phyloP scores from a whole-genome alignment of 2,797 vertebrate genomes.

The Notamacropus eugenii region DNA sequence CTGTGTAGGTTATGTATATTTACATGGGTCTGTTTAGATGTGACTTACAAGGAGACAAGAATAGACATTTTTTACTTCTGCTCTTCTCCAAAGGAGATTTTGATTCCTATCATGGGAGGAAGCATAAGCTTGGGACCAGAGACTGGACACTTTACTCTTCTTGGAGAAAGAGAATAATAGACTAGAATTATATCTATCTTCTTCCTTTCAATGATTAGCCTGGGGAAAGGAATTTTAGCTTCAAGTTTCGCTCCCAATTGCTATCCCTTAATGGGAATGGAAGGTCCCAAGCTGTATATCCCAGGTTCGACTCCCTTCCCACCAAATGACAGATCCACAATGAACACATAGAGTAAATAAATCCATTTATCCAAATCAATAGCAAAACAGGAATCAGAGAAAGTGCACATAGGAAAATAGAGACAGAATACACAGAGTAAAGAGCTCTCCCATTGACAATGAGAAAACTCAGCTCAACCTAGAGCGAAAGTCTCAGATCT shows the following conservation, averaged over 20 bases:
- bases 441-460: not conserved
- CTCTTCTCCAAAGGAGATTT: not conserved
- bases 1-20: not conserved
- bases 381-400: not conserved
- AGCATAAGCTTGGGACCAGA: not conserved
- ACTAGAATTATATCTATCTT: not conserved
- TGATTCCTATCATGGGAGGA: not conserved
- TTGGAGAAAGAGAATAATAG: not conserved
- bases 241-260: not conserved
- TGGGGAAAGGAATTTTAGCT: not conserved
- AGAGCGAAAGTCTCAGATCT: not conserved
- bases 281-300: not conserved
- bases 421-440: not conserved
- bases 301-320: not conserved
- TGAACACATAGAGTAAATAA: not conserved
- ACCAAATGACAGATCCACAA: not conserved
- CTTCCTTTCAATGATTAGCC: not conserved
- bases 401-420: not conserved
- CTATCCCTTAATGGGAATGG: not conserved
- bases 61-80: not conserved
- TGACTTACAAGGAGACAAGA: not conserved
- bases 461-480: not conserved
- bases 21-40: not conserved
- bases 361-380: not conserved
- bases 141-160: not conserved